Conservation (phyloP, 1,140 invertebrate species). For the Calosoma granatense region DNA sequence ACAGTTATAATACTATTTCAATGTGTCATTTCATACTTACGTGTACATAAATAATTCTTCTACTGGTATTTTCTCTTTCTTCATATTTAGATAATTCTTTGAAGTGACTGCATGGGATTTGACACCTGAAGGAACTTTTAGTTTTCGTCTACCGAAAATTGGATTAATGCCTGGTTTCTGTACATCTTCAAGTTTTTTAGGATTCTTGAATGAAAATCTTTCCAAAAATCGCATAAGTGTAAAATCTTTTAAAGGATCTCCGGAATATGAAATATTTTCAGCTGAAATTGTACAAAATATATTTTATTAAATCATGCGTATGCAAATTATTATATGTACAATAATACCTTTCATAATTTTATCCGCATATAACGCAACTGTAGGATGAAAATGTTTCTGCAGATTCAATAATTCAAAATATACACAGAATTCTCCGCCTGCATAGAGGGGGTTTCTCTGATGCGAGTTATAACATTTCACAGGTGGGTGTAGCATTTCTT, state of each 20-base stretch:
- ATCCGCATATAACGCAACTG: constrained; percentile 77
- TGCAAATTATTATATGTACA: constrained; percentile 7
- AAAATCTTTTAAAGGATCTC: constrained; percentile 90
- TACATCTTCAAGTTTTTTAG: constrained; percentile 56
- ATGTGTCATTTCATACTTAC: constrained; percentile 34
- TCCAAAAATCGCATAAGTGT: constrained; percentile 83
- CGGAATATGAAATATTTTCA: constrained; percentile 67
- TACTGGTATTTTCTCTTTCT: constrained; percentile 59
- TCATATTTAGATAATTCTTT: constrained; percentile 54
- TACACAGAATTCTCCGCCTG: constrained; percentile 56
- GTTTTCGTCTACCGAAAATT: constrained; percentile 46
- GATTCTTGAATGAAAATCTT: constrained; percentile 93
- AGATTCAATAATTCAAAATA: constrained; percentile 65
- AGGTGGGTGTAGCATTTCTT: constrained; percentile 21
- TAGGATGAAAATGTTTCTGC: constrained; percentile 78
- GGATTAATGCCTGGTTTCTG: constrained; percentile 39
- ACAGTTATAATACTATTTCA: not conserved
- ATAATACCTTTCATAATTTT: constrained; percentile 60
- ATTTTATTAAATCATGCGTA: no score
- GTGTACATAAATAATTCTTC: constrained; percentile 74
- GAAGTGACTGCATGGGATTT: constrained; percentile 56
- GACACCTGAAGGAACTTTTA: constrained; percentile 50
- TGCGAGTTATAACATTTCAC: constrained; percentile 53
- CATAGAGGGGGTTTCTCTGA: constrained; percentile 73
- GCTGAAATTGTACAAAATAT: constrained; percentile 35